Conservation (phyloP, 1,140 invertebrate species). For the Myzus persicae region DNA sequence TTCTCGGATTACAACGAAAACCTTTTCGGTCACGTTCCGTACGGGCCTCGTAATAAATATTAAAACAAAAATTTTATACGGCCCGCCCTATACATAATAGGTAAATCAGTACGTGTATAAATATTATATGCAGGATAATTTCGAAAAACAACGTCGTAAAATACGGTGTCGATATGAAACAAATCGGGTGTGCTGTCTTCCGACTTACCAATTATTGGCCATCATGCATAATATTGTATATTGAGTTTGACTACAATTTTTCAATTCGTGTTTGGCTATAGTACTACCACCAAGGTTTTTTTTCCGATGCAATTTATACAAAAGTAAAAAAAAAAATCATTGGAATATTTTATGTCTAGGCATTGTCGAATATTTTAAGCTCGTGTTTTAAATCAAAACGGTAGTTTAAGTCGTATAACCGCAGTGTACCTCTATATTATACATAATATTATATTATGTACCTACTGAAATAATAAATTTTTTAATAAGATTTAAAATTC, state of each 20-base stretch:
- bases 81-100: neutral
- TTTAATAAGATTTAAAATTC: neutral
- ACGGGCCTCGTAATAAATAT: conserved; percentile 40
- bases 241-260: neutral
- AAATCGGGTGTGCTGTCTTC: neutral
- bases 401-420: neutral
- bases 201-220: neutral
- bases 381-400: neutral
- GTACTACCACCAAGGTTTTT: neutral
- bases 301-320: neutral
- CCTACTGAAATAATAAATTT: neutral
- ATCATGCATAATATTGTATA: neutral
- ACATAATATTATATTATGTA: too few species aligned
- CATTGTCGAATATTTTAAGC: neutral
- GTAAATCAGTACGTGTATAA: neutral
- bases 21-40: conserved; percentile 52
- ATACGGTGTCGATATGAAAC: neutral
- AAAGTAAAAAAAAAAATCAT: neutral
- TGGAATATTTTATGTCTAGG: neutral
- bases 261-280: neutral
- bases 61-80: conserved; percentile 54
- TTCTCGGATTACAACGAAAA: conserved; percentile 56
- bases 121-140: neutral
- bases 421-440: neutral
- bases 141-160: conserved; percentile 5